Base-by-base conservation (phyloP, 2,113 vertebrate species). In the Pomatorhinus ruficollis region DNA sequence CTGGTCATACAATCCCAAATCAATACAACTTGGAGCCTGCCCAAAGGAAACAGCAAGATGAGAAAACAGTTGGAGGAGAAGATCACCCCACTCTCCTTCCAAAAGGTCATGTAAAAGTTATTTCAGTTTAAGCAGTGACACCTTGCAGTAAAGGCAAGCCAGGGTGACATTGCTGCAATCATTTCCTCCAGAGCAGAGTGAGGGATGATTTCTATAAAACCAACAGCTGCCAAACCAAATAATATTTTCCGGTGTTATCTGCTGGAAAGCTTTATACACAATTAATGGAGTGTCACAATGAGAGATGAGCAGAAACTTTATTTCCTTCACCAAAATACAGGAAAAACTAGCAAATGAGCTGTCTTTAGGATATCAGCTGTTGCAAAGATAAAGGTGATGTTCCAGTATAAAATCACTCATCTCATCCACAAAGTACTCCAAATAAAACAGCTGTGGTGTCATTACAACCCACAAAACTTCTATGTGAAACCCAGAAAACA, bases 391-490 rank as follows among this genome's bases (percentile, higher is more conserved):
- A 79, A 47, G 39, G 12, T 40, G 70, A 52, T 52, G 15, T 77
- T 76, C 39, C 27, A 18, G 6, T 30, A 9, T 20, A 56, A 92
- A 94, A 60, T 63, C 27, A 27, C 22, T 65, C 18, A 22, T 40
- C 17, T 50, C 1, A 0, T 33, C 37, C 53, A 30, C 37, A 44
- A n/a, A 57, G 33, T 37, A 14, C 20, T 54, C 54, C 64, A 27
- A 42, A 0, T 45, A 50, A 93, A 89, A 71, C 12, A 0, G 0
- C 87, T 18, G 6, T 3, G 2, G 33, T 25, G 7, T 33, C 37
- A 7, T 25, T 37, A 37, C 1, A 8, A 35, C 40, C 24, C 8
- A 35, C 5, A 4, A 33, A 88, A 70, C 24, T 25, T 70, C 10
- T 13, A 2, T 11, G 53, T 24, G 25, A 71, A 86, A 45, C 20